Percentiles rank a stretch among this genome's conserved stretches.
These are phyloP conservation scores for Solenodon paradoxus DNA, from an alignment of 2,113 vertebrate genomes.

Conservation along the genomic window DNA sequence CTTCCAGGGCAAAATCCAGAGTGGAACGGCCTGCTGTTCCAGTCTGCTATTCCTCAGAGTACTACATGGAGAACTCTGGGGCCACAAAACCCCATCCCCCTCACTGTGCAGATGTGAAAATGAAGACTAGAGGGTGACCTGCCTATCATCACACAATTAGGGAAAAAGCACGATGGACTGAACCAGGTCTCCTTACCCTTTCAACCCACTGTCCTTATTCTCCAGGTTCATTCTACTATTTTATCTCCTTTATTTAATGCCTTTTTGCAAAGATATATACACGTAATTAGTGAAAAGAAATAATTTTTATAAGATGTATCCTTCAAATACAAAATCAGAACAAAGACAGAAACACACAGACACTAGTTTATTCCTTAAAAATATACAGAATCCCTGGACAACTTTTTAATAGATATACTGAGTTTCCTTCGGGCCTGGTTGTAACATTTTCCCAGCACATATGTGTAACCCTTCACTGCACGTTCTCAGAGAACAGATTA, in stretches of 20 bases:
- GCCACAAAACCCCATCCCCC: neutral
- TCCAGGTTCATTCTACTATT: neutral
- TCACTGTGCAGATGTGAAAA: neutral
- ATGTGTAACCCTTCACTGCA: no score
- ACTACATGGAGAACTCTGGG: neutral
- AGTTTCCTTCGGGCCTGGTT: no score
- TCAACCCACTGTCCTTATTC: neutral
- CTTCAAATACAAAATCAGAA: neutral
- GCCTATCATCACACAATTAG: neutral
- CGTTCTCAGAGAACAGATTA: neutral
- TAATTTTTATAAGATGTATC: neutral
- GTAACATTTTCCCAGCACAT: neutral
- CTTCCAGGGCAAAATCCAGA: neutral
- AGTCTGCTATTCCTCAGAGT: neutral
- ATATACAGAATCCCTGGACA: neutral
- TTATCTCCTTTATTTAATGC: neutral
- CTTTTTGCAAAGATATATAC: neutral
- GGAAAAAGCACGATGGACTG: neutral
- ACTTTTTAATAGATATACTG: no score
- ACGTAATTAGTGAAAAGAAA: neutral
- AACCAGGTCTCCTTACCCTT: neutral
- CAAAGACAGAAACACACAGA: neutral
- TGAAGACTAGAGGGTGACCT: neutral
- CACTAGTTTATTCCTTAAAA: neutral
- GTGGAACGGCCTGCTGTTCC: neutral